Evolutionary conservation across 2,113 vertebrate genomes (phyloP), one percentile per base, ranked within the genome.

Genomic region (Pycnonotus jocosus): DNA sequence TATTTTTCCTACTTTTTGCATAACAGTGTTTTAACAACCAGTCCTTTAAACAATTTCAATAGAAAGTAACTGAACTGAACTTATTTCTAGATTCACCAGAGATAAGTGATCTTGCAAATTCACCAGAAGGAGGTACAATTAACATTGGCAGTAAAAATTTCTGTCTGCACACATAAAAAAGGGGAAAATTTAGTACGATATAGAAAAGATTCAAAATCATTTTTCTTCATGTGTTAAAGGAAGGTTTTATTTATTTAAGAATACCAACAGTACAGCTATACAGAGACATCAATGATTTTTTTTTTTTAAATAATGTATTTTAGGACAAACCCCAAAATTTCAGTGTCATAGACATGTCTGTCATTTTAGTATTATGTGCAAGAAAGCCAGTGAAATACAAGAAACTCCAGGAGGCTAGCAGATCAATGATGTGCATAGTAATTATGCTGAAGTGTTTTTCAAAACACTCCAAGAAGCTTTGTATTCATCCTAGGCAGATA

Each of bases 391-490:
- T 38, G 40, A 79, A 81, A 92, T 85, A n/a, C 23, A 83, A 81
- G 44, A 79, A 84, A 60, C 45, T 93, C 62, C 68, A 87, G 86
- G 66, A 96, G 64, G 20, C 80, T 60, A 60, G 57, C 25, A 81
- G 71, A 89, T 95, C 84, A 93, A 66, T 86, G 76, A 56, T 56
- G 38, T 76, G 74, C 45, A 84, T 90, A 88, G 72, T 86, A 96
- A 94, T 94, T 94, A 81, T 38, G 37, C 30, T 90, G 84, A 88
- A 91, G 66, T 87, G 47, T 84, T 95, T 96, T 78, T 84, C 76
- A 86, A 88, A 95, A 78, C 61, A 69, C 33, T 90, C 40, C 40
- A 54, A 85, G 56, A 12, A 83, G 48, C 65, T 95, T 84, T 90
- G 47, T 89, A 78, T 84, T 92, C 71, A 90, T 58, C 44, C 51